phyloP scores from a whole-genome alignment of 2,797 vertebrate species.

The Nyctibius grandis region DNA sequence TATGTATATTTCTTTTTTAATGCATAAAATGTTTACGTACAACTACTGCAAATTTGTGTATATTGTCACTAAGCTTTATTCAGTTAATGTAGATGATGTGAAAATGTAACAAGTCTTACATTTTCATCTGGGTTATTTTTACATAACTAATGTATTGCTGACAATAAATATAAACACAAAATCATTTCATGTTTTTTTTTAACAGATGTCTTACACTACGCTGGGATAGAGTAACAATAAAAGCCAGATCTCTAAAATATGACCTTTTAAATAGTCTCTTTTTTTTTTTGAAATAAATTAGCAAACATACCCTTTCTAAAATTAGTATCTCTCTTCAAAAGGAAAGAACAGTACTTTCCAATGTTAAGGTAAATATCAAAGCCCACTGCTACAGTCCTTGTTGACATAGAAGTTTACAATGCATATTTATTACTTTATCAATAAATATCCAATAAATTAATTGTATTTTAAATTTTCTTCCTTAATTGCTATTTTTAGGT shows the following conservation, averaged over 20 bases:
- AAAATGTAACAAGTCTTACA: conserved; percentile 76
- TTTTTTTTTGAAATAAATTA: not conserved
- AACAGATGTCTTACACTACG: conserved; percentile 1
- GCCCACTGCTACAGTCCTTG: not conserved
- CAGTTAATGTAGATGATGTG: conserved; percentile 80
- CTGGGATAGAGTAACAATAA: conserved; percentile 9
- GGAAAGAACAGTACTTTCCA: not conserved
- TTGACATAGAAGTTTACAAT: not conserved
- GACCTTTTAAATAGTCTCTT: not conserved
- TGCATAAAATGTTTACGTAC: conserved; percentile 85
- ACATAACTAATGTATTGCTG: conserved; percentile 87
- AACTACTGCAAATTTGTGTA: conserved; percentile 83
- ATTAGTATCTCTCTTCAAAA: not conserved
- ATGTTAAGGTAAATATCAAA: not conserved
- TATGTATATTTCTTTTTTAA: conserved; percentile 89
- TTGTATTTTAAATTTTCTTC: not conserved
- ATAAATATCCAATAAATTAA: not conserved
- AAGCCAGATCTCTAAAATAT: not conserved
- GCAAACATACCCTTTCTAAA: not conserved
- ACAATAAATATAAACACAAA: conserved; percentile 82
- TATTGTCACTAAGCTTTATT: conserved; percentile 84
- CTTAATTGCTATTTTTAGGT: not conserved
- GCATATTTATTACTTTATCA: not conserved
- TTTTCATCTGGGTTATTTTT: conserved; percentile 93
- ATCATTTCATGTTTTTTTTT: conserved; percentile 58